phyloP scores from a whole-genome alignment of 2,113 vertebrate genomes.

The Amphiprion ocellaris region DNA sequence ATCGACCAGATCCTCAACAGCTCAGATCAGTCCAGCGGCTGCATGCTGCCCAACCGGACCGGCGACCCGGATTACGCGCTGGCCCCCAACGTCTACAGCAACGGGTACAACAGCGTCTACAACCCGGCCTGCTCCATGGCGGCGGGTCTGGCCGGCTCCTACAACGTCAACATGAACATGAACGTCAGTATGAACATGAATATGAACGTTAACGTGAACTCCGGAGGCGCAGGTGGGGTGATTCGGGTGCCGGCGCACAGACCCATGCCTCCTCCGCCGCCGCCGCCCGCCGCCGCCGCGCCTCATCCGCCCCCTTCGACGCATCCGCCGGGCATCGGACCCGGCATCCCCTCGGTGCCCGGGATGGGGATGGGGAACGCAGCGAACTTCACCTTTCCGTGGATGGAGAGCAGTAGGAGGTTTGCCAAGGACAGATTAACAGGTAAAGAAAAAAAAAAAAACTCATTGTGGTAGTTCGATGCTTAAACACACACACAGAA shows the following conservation, averaged over 20 bases:
- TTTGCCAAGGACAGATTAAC: constrained; percentile 94
- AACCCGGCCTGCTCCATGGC: constrained; percentile 89
- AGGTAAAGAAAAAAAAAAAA: constrained; percentile 82
- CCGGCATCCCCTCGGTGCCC: constrained; percentile 81
- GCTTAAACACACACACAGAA: not conserved
- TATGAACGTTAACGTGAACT: constrained; percentile 87
- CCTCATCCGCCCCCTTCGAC: constrained; percentile 82
- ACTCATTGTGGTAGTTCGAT: too few relatives aligned
- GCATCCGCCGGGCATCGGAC: constrained; percentile 84
- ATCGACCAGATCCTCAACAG: constrained; percentile 95
- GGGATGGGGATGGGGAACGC: constrained; percentile 85
- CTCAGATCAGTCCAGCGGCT: constrained; percentile 87
- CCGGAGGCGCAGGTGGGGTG: constrained; percentile 84
- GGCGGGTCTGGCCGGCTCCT: constrained; percentile 84
- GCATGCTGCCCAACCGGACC: constrained; percentile 85
- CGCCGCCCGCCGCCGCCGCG: constrained; percentile 87
- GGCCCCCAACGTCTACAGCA: constrained; percentile 85
- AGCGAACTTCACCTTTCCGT: constrained; percentile 91
- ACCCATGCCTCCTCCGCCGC: constrained; percentile 88
- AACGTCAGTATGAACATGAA: constrained; percentile 91
- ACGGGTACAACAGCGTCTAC: constrained; percentile 87
- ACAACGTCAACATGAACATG: constrained; percentile 91
- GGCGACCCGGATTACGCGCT: constrained; percentile 86
- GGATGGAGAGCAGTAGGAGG: constrained; percentile 94
- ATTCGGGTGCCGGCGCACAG: constrained; percentile 94